Evolutionary conservation across 2,888 invertebrate genomes (phyloP), one percentile per base, ranked within the genome.

Genomic region (Corbicula japonica): DNA sequence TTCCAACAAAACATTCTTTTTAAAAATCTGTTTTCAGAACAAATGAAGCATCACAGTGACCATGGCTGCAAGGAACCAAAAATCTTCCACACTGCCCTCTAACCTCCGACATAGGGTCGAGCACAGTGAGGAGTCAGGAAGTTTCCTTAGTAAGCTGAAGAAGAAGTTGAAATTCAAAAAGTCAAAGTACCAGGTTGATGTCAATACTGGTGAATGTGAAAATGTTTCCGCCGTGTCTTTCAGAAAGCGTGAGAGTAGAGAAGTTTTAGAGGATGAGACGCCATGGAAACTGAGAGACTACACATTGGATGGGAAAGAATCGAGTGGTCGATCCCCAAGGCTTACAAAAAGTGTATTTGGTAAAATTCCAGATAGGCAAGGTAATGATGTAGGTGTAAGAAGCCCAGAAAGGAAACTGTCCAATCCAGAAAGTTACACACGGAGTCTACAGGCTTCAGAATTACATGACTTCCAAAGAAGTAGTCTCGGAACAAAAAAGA

Each of bases 191-290:
- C 61, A 76, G 48, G 77, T 76, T 15, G 79, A 78, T 28, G 76
- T 80, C 1, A 76, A 66, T 34, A 79, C 83, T 6, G 83, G 83
- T n/a, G 79, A 83, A 50, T 83, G 83, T 61, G 74, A 74, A 1
- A 83, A 83, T 63, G 56, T 83, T 18, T 60, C 73, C 6, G 58
- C 72, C 18, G 76, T 83, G 30, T 83, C 83, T 2, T 83, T 83
- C 44, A 76, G 68, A 66, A 83, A 76, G 44, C 54, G 76, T 10
- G 54, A 76, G 41, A 77, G 76, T 50, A 41, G 38, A 15, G 79
- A 79, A 41, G 54, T 46, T 5, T 28, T 68, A 18, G 71, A 69
- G 18, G 52, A 54, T 34, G 83, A 76, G n/a, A 44, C 63, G 6
- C 70, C 76, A 18, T 41, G 62, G 34, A 68, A 69, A 46, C 30